These are phyloP conservation scores for Tridacna crocea DNA, from an alignment of 2,888 invertebrate genomes.

Conservation along the genomic window DNA sequence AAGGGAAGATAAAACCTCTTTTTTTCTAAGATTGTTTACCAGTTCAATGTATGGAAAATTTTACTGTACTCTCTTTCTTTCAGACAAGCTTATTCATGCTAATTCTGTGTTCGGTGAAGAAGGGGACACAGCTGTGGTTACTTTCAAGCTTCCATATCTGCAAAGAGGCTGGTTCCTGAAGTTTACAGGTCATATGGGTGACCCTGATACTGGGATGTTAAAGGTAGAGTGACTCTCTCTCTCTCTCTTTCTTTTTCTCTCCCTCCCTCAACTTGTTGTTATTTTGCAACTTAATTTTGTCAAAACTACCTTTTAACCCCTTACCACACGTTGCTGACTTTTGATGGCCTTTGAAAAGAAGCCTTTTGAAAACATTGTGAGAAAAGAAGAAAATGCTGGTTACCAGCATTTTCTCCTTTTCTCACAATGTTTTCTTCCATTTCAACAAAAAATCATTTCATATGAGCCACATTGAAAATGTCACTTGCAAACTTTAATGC, in stretches of 20 bases:
- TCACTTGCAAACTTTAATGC: not conserved
- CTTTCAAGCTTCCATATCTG: not conserved
- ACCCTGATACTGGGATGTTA: not conserved
- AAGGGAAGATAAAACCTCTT: no score
- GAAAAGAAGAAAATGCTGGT: not conserved
- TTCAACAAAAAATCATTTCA: not conserved
- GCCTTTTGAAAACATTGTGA: not conserved
- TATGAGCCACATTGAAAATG: not conserved
- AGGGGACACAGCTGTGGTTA: constrained; percentile 12
- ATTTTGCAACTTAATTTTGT: no score
- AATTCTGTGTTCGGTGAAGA: constrained; percentile 13
- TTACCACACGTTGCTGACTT: not conserved
- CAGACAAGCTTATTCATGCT: not conserved
- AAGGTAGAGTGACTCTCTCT: not conserved
- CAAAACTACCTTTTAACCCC: not conserved
- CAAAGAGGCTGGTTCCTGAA: constrained; percentile 3
- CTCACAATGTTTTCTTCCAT: not conserved
- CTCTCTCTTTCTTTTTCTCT: no score
- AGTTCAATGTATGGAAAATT: no score
- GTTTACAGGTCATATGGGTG: constrained; percentile 16
- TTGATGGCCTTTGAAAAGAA: not conserved
- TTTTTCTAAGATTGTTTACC: no score
- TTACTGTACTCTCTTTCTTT: no score
- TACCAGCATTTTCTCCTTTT: no score
- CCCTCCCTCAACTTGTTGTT: no score